A percentile compares a stretch with the other conserved stretches of the same genome.
Evolutionary conservation across 2,888 invertebrate species (phyloP).

Genomic region (Molorchus minor): DNA sequence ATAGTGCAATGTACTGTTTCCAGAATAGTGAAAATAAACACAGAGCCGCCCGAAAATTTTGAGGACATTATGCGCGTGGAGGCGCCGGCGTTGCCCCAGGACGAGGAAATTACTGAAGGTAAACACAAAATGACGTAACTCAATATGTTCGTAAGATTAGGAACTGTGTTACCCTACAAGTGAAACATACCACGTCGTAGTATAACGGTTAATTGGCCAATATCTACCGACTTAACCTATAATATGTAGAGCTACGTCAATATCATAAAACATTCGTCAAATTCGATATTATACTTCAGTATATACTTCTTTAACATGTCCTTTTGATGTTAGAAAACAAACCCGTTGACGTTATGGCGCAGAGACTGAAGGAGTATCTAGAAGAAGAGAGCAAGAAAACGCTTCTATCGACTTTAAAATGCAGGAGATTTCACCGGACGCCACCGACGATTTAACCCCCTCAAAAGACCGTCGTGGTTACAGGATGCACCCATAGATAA

Average conservation of each 20-base stretch:
- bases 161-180: too few species aligned
- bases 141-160: too few species aligned
- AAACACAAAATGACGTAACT: not conserved
- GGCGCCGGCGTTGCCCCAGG: not conserved
- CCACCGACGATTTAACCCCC: conserved; percentile 28
- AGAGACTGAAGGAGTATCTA: conserved; percentile 30
- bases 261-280: too few species aligned
- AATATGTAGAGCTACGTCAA: too few species aligned
- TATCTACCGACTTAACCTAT: too few species aligned
- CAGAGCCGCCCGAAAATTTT: conserved; percentile 45
- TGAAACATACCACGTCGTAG: too few species aligned
- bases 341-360: conserved; percentile 36
- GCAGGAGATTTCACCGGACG: conserved; percentile 44
- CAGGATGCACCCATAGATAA: conserved; percentile 35
- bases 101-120: conserved; percentile 14
- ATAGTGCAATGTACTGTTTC: conserved; percentile 46
- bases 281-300: too few species aligned
- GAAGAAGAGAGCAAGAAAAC: conserved; percentile 33
- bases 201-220: too few species aligned
- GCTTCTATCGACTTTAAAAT: conserved; percentile 30
- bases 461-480: conserved; percentile 43
- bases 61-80: conserved; percentile 35
- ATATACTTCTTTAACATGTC: too few species aligned
- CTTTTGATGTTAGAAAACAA: conserved; percentile 29
- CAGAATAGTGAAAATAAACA: conserved; percentile 50